Evolutionary conservation across 1,140 invertebrate species (phyloP), one percentile per base, ranked within the genome.

Genomic region (Dreissena rostriformis): DNA sequence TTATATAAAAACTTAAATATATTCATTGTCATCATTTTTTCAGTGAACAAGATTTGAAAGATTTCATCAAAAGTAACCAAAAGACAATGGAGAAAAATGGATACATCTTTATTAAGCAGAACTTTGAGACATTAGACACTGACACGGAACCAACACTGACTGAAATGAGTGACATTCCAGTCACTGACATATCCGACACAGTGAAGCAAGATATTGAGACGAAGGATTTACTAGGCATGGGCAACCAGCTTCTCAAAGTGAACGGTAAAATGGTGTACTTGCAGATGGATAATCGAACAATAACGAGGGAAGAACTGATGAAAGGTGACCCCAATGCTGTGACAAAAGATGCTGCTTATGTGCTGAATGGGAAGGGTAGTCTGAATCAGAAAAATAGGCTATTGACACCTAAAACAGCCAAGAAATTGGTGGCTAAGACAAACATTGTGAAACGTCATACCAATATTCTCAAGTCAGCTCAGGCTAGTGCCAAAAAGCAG

Each of bases 51-150:
- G 80, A 82, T 75, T 51, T 82, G 22, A 82, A 82, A 82, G 80
- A 82, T 51, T 82, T 82, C 29, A 82, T 82, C 57, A 82, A 82
- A 55, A 82, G 80, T 49, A 82, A 74, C 26, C 71, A 82, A 17
- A 82, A 75, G n/a, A 82, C 57, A 10, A 82, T 82, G 80, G 80
- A 82, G 61, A 82, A 82, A 51, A 82, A 82, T 82, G 80, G 80
- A 24, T 82, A 65, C 55, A 82, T 82, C 24, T 82, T 82, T 28
- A 82, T 82, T 26, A 82, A 82, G 53, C 80, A 82, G 52, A 82
- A 82, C 53, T 82, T 82, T 75, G 80, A 82, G 26, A 66, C 80
- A 17, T 55, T 82, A 55, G 80, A 82, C 24, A 73, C 19, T 29
- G 49, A 73, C 24, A 82, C 51, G 52, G 80, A 82, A 66, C 80